Percentiles rank a stretch among this genome's conserved stretches.
Evolutionary conservation across 2,113 vertebrate species (phyloP).

Genomic region (Nothocercus julius): DNA sequence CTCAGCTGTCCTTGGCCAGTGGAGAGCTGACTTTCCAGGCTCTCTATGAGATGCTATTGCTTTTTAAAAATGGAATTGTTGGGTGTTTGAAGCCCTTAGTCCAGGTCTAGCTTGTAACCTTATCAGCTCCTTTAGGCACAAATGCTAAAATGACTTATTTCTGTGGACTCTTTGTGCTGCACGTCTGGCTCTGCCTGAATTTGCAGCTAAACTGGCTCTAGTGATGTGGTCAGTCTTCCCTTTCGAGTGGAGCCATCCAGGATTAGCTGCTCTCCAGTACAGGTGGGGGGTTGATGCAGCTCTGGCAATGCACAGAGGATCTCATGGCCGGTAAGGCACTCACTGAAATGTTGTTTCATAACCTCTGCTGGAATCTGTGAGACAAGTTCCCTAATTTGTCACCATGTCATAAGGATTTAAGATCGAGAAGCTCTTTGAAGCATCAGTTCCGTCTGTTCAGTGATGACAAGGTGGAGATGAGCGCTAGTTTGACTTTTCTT

Average conservation of each 20-base stretch:
- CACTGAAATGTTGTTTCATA: not conserved
- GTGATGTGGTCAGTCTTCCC: not conserved
- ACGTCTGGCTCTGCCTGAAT: not conserved
- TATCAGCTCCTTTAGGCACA: not conserved
- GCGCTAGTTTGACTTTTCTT: rapidly evolving
- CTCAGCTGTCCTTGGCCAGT: not conserved
- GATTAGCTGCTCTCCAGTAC: rapidly evolving
- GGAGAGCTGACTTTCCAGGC: not conserved
- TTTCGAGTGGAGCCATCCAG: rapidly evolving
- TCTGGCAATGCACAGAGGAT: rapidly evolving
- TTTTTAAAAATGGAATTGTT: not conserved
- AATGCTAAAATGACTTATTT: not conserved
- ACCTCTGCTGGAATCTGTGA: not conserved
- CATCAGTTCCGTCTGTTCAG: not conserved
- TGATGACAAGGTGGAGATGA: not conserved
- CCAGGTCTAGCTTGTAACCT: not conserved
- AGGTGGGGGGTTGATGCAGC: rapidly evolving
- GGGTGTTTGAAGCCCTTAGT: not conserved
- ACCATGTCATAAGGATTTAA: not conserved
- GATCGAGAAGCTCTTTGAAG: slow-evolving; percentile 29
- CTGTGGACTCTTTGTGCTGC: rapidly evolving
- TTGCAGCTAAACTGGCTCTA: rapidly evolving
- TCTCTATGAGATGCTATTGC: not conserved
- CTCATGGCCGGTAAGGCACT: rapidly evolving
- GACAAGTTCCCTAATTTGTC: not conserved